phyloP scores from a whole-genome alignment of 2,888 invertebrate genomes.

The Mesorhabditis spiculigera region DNA sequence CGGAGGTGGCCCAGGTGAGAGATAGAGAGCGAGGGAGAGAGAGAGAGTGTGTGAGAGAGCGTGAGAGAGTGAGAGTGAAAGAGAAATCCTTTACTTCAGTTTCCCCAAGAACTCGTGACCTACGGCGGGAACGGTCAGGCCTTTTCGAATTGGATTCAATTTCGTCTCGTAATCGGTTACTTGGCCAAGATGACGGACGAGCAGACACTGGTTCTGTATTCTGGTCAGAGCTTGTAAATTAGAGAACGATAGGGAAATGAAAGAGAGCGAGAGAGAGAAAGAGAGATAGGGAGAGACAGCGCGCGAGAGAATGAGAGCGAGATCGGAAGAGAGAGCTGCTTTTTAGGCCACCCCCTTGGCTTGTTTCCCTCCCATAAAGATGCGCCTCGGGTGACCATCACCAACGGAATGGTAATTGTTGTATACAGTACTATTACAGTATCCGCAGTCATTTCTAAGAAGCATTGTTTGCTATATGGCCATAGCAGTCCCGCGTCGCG shows the following conservation, averaged over 20 bases:
- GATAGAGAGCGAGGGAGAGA: not conserved
- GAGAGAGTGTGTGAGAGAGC: too few relatives aligned
- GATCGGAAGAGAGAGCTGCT: not conserved
- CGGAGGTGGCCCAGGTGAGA: slow-evolving; percentile 62
- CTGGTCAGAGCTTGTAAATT: slow-evolving; percentile 55
- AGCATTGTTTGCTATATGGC: not conserved
- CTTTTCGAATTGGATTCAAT: slow-evolving; percentile 70
- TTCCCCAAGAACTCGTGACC: slow-evolving; percentile 68
- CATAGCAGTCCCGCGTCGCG: not conserved
- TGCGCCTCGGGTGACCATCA: slow-evolving; percentile 66
- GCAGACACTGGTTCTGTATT: slow-evolving; percentile 68
- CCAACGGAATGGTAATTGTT: slow-evolving; percentile 67
- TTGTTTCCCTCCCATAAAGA: slow-evolving; percentile 63
- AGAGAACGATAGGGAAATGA: not conserved
- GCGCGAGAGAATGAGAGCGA: not conserved
- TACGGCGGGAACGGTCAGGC: slow-evolving; percentile 71
- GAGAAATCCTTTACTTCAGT: slow-evolving; percentile 45
- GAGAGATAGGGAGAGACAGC: too few relatives aligned
- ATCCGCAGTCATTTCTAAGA: not conserved
- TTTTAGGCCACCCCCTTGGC: slow-evolving; percentile 66
- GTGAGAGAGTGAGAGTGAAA: slow-evolving; percentile 54
- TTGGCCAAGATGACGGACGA: slow-evolving; percentile 64
- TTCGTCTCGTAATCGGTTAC: slow-evolving; percentile 66
- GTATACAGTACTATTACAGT: not conserved
- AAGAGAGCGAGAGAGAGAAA: not conserved